Evolutionary conservation across 2,888 invertebrate species (phyloP).

Genomic region (Rhimphoctona megacephalus): DNA sequence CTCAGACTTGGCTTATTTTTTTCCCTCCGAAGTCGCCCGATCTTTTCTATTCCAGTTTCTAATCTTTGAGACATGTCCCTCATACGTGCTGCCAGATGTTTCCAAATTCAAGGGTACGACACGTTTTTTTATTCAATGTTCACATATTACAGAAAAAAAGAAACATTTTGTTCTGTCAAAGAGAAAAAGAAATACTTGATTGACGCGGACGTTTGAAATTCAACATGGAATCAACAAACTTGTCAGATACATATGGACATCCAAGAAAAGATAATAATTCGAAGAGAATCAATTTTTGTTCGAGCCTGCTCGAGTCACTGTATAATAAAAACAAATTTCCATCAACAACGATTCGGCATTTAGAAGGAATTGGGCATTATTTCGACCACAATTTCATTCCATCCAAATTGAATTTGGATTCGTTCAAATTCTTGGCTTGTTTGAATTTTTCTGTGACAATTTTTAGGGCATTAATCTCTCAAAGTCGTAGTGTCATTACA

Average conservation of each 20-base stretch:
- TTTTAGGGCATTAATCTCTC: not conserved
- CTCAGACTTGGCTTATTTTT: slow-evolving; percentile 18
- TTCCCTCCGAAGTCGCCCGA: slow-evolving; percentile 20
- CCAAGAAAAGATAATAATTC: not conserved
- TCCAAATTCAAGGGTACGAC: slow-evolving; percentile 30
- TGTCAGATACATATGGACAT: not conserved
- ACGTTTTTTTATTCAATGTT: slow-evolving; percentile 18
- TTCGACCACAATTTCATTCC: not conserved
- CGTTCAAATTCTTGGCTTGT: not conserved
- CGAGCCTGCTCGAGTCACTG: too few relatives aligned
- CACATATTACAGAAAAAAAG: slow-evolving; percentile 10
- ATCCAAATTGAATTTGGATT: not conserved
- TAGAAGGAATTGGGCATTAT: too few relatives aligned
- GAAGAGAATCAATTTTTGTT: too few relatives aligned
- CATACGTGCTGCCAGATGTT: slow-evolving; percentile 55
- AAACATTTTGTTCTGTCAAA: not conserved
- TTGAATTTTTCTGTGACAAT: not conserved
- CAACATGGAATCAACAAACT: not conserved
- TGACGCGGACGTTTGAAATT: not conserved
- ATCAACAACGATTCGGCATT: not conserved
- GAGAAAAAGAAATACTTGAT: not conserved
- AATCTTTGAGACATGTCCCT: slow-evolving; percentile 42
- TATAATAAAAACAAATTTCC: not conserved
- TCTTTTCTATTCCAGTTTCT: slow-evolving; percentile 47
- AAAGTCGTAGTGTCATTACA: not conserved